Evolutionary conservation across 1,140 invertebrate genomes (phyloP), one percentile per base, ranked within the genome.

Genomic region (Cydia amplana): DNA sequence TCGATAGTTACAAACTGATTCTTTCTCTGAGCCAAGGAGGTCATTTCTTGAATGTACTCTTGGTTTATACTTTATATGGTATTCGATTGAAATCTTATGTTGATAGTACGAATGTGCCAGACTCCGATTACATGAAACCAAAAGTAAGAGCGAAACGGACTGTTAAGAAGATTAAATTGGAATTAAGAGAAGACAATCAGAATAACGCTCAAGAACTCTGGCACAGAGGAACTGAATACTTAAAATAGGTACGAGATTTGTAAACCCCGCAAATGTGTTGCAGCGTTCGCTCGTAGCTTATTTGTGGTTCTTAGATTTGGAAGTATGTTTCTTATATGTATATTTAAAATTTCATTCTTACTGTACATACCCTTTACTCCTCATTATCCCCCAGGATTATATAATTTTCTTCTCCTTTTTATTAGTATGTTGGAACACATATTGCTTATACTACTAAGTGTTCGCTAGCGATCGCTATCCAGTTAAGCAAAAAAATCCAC

Each of bases 1-100:
- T 80, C 79, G 79, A 82, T 81, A 82, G 81, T 81, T 84, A 82
- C 78, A 81, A 82, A 84, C 81, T 82, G 82, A 76, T 79, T 79
- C 78, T 80, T 81, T 82, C 78, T 73, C 32, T 16, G 32, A 74
- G 72, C 73, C 40, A 79, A 76, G 78, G 32, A 73, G 32, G 75
- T 73, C 67, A 46, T 32, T 36, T 46, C 74, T 74, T 73, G 74
- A 77, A 75, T 77, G 74, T 77, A 78, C 74, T 73, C 73, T 77
- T 78, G 74, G 77, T 72, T 72, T 73, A 75, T 60, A 12, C 10
- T 72, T 72, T 73, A 75, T 60, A 12, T 20, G 7, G 20, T 60
- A 60, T 60, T 23, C 20, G 20, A 23, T 60, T 60, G 55, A 60
- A 60, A 60, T 60, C 55, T 20, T 55, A 9, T 7, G 4, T 49